These are phyloP conservation scores for Parapristionchus giblindavisi DNA, from an alignment of 2,888 invertebrate genomes.

Conservation along the genomic window DNA sequence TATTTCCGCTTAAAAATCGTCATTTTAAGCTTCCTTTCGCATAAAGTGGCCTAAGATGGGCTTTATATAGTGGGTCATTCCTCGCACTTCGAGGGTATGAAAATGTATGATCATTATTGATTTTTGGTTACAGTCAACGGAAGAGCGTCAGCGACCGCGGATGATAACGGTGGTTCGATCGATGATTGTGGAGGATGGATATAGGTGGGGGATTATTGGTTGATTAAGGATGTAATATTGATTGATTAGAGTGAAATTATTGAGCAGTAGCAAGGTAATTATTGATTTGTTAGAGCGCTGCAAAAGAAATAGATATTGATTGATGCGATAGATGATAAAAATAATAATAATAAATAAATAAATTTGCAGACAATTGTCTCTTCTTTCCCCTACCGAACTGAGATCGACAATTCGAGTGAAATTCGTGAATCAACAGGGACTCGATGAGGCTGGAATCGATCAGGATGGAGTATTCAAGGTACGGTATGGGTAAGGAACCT, in stretches of 20 bases:
- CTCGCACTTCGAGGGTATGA: too few species aligned
- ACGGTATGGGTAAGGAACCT: background rate
- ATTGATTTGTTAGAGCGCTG: background rate
- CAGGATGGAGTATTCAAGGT: conserved; percentile 96
- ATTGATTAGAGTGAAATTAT: too few species aligned
- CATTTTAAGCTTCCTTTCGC: too few species aligned
- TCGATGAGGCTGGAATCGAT: conserved; percentile 99
- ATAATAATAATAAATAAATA: too few species aligned
- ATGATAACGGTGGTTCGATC: conserved; percentile 86
- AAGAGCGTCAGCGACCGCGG: conserved; percentile 16
- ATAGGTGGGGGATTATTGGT: too few species aligned
- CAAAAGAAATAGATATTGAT: background rate
- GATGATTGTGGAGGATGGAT: conserved; percentile 80
- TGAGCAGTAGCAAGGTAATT: too few species aligned
- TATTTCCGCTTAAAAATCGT: conserved; percentile 75
- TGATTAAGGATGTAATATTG: too few species aligned
- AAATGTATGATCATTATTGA: too few species aligned
- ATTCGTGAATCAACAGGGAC: conserved; percentile 91
- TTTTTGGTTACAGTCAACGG: too few species aligned
- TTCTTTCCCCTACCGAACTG: conserved; percentile 84
- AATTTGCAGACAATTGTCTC: conserved; percentile 87
- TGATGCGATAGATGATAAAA: too few species aligned
- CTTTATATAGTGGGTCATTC: too few species aligned
- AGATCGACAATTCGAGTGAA: conserved; percentile 94
- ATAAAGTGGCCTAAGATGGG: too few species aligned